Conservation (phyloP, 2,888 invertebrate species). For the Phasia obesa region DNA sequence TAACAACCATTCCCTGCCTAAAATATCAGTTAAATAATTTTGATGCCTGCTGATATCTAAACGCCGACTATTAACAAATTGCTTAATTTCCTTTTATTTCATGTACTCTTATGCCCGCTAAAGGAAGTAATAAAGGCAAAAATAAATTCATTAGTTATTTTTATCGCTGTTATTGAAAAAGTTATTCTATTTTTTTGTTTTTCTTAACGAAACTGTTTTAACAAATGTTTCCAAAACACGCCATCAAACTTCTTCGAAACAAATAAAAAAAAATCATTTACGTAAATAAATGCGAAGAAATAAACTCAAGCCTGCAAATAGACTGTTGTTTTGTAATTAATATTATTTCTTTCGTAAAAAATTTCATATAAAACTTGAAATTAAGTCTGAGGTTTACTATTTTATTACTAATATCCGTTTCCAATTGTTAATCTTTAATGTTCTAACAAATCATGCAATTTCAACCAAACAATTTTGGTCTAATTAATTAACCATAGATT, state of each 20-base stretch:
- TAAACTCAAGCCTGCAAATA: background rate
- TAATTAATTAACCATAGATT: conserved; percentile 66
- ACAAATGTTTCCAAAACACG: conserved; percentile 41
- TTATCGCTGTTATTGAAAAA: conserved; percentile 47
- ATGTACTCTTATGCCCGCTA: background rate
- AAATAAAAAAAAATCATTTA: conserved; percentile 35
- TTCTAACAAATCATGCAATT: conserved; percentile 37
- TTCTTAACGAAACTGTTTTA: background rate
- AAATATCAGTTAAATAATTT: too few species aligned
- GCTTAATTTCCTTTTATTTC: conserved; percentile 16
- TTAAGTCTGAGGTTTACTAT: conserved; percentile 1
- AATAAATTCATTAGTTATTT: conserved; percentile 46
- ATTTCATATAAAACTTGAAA: background rate
- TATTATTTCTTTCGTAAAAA: conserved; percentile 7
- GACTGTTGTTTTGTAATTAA: conserved; percentile 27
- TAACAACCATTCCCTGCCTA: too few species aligned
- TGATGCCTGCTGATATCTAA: background rate
- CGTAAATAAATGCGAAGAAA: background rate
- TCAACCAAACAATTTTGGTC: conserved; percentile 37
- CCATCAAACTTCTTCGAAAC: conserved; percentile 22
- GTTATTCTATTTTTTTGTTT: background rate
- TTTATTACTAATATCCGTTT: background rate
- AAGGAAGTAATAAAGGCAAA: background rate
- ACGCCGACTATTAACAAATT: conserved; percentile 8
- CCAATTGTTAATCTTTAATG: conserved; percentile 30